Base-by-base conservation (phyloP, 2,797 vertebrate genomes). In the Melanotaenia nigrans region DNA sequence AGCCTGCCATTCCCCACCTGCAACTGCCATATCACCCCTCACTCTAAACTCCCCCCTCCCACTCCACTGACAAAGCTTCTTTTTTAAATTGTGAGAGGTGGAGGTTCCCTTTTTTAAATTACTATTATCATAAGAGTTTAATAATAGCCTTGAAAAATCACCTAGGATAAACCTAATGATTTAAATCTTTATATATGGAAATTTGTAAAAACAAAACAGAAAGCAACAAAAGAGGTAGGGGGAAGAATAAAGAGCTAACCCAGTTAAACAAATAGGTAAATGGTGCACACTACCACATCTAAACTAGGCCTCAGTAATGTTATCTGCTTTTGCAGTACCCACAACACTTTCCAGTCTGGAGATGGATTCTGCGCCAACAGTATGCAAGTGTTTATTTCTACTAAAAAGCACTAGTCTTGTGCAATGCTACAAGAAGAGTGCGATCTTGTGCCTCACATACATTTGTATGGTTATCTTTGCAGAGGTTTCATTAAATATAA, bases 1-100 rank as follows among this genome's bases (percentile, higher is more conserved):
- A 85, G 81, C 28, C 24, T 60, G 71, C 61, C 59, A 70, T 79
- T 87, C 78, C 73, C 79, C 82, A 75, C 68, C 71, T 68, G 65
- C 59, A 82, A 87, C 54, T 60, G 67, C 33, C 61, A 63, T 35
- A 75, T 53, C 77, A 78, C 84, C 78, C 73, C 66, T 77, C 9
- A 28, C 68, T 81, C 75, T 70, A 76, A 86, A 89, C 75, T 82
- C 79, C 77, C 89, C 86, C 89, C 86, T 88, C 86, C 86, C 78
- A 91, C 83, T 56, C 13, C 11, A 24, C 63, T 20, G 42, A 45
- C 18, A 63, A 33, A 74, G 60, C 45, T 16, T 66, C 38, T 80
- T 61, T 57, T 77, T 62, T 85, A 56, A 4, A 24, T 11, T 32
- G 28, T 49, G 3, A 22, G 75, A 65, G 58, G 68, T 77, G 75